Evolutionary conservation across 2,113 vertebrate species (phyloP), one percentile per base, ranked within the genome.

Genomic region (Onychostruthus taczanowskii): DNA sequence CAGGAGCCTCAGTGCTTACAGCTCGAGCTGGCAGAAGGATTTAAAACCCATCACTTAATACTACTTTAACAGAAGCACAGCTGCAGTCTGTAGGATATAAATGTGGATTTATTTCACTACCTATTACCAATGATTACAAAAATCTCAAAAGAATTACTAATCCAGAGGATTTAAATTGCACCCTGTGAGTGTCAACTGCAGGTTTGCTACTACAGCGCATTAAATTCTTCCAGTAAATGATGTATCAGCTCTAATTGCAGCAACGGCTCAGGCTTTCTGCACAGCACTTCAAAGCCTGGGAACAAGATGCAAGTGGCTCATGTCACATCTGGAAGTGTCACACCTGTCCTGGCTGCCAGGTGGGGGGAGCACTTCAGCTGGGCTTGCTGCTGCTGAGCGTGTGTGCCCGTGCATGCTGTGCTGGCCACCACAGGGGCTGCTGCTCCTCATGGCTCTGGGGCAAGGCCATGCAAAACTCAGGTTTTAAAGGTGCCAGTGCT

Each of bases 61-160:
- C 67, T 56, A 19, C 81, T 94, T 94, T 81, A 93, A 78, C 95
- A 94, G 87, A 85, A 93, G 87, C 93, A 61, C 92, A 93, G 93
- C 95, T 96, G 95, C 95, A 73, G 91, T 58, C 89, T 95, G 90
- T 33, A 78, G 88, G 95, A 91, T 91, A 95, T 46, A 93, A 93
- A 94, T 41, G 80, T 86, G 94, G 94, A 95, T 97, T 97, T 97
- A 96, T 89, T 97, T 95, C 84, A 92, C 94, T 83, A 87, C 88
- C 93, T 96, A 90, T 88, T 94, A 95, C 91, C 81, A 70, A 77
- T 94, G 93, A 94, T 95, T 92, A 91, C 91, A 89, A 96, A 92
- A 94, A 96, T 92, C 92, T 96, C 94, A 56, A 94, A 97, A 92
- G 92, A 95, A 95, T 94, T 92, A 87, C 90, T 96, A 93, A 97